Conservation (phyloP, 2,113 vertebrate species). For the Choloepus hoffmanni region DNA sequence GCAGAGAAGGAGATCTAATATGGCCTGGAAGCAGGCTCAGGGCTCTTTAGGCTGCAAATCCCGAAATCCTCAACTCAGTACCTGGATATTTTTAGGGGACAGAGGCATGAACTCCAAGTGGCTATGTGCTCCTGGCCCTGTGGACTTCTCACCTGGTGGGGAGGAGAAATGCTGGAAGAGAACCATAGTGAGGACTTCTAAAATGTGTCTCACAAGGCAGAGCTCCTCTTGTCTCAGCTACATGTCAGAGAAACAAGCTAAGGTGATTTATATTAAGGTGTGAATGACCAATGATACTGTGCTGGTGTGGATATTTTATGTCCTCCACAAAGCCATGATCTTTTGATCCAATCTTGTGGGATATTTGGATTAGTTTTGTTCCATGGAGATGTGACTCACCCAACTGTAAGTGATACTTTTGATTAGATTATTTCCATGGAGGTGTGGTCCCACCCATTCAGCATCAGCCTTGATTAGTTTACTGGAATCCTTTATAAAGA, state of each 20-base stretch:
- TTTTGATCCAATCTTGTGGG: too few species aligned
- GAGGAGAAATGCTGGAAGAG: background rate
- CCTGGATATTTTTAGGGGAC: background rate
- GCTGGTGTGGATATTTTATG: too few species aligned
- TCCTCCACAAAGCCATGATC: too few species aligned
- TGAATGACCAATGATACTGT: background rate
- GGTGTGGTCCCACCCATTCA: too few species aligned
- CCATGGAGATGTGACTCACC: too few species aligned
- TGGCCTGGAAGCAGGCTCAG: background rate
- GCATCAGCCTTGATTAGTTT: too few species aligned
- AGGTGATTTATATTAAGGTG: background rate
- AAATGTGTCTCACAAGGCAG: background rate
- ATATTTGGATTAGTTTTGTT: too few species aligned
- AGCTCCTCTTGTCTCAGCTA: background rate
- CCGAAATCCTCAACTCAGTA: background rate
- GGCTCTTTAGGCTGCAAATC: background rate
- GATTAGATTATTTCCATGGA: too few species aligned
- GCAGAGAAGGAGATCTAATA: background rate
- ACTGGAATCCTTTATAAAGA: too few species aligned
- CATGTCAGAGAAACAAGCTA: background rate
- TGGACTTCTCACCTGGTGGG: background rate
- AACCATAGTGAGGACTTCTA: background rate
- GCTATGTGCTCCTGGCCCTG: background rate
- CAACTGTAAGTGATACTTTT: too few species aligned
- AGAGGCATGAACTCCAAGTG: background rate